Conservation (phyloP, 2,113 vertebrate species). For the Glaucomys volans region DNA sequence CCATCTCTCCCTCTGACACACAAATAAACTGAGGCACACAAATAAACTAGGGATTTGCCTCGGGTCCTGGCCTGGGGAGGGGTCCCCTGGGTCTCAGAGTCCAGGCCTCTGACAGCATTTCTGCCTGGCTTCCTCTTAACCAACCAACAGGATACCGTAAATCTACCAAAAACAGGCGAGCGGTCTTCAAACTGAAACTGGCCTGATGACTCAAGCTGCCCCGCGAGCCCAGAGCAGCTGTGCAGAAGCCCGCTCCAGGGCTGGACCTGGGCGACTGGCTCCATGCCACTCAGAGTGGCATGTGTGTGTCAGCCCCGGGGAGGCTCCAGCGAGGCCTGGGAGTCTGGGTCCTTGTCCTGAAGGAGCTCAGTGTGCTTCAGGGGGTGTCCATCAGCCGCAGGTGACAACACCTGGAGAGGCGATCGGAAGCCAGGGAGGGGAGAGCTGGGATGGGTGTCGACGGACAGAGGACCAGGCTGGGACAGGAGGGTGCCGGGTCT, state of each 20-base stretch:
- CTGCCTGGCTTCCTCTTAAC: not conserved
- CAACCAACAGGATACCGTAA: not conserved
- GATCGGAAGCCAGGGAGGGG: not conserved
- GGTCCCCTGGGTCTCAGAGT: not conserved
- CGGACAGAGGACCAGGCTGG: not conserved
- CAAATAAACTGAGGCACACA: not conserved
- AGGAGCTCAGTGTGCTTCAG: not conserved
- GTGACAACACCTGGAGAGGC: not conserved
- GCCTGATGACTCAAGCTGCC: constrained; percentile 6
- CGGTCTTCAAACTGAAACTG: not conserved
- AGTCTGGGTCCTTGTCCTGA: not conserved
- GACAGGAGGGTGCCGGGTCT: not conserved
- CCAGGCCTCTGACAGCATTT: not conserved
- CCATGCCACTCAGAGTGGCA: not conserved
- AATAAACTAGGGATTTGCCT: not conserved
- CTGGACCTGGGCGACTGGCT: not conserved
- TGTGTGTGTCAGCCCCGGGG: not conserved
- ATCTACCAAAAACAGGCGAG: not conserved
- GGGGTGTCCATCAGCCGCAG: not conserved
- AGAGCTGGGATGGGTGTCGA: too few species aligned
- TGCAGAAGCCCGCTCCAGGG: not conserved
- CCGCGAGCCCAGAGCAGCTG: rapidly evolving
- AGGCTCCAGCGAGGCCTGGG: rapidly evolving
- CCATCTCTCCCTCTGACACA: not conserved
- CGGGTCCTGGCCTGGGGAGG: not conserved